phyloP scores from a whole-genome alignment of 2,888 invertebrate species.

The Lucinisca nassula region DNA sequence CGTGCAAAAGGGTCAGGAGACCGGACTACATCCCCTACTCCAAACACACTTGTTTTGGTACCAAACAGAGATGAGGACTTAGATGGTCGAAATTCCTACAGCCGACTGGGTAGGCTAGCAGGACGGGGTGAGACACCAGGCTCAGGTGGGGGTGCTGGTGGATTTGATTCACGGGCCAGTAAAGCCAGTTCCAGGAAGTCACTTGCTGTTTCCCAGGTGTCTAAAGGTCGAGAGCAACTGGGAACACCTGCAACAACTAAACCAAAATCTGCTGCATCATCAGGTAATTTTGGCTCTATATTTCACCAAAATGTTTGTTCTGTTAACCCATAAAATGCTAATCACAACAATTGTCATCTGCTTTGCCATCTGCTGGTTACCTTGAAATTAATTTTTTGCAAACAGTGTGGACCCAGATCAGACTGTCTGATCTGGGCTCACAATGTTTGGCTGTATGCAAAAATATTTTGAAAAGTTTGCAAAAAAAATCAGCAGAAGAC shows the following conservation, averaged over 20 bases:
- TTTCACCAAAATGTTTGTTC: no score
- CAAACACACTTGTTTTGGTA: conserved; percentile 74
- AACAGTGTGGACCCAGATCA: no score
- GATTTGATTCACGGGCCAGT: conserved; percentile 69
- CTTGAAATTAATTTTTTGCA: no score
- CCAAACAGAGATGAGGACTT: conserved; percentile 63
- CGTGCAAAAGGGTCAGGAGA: conserved; percentile 54
- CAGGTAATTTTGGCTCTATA: no score
- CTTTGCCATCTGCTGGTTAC: no score
- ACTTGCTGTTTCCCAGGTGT: conserved; percentile 53
- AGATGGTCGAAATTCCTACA: conserved; percentile 76
- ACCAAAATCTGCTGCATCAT: conserved; percentile 70
- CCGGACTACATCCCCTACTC: conserved; percentile 66
- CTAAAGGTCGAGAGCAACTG: conserved; percentile 55
- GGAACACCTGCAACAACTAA: conserved; percentile 51
- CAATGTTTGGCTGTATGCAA: no score
- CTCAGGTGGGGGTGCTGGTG: conserved; percentile 53
- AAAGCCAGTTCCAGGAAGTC: conserved; percentile 68
- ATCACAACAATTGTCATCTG: no score
- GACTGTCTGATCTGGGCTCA: no score
- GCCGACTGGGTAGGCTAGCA: conserved; percentile 80
- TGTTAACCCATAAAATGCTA: no score
- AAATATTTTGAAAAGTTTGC: no score
- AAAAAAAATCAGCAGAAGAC: no score
- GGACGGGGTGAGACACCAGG: conserved; percentile 70